These are phyloP conservation scores for Chelonia mydas DNA, from an alignment of 2,797 vertebrate genomes.

Conservation along the genomic window DNA sequence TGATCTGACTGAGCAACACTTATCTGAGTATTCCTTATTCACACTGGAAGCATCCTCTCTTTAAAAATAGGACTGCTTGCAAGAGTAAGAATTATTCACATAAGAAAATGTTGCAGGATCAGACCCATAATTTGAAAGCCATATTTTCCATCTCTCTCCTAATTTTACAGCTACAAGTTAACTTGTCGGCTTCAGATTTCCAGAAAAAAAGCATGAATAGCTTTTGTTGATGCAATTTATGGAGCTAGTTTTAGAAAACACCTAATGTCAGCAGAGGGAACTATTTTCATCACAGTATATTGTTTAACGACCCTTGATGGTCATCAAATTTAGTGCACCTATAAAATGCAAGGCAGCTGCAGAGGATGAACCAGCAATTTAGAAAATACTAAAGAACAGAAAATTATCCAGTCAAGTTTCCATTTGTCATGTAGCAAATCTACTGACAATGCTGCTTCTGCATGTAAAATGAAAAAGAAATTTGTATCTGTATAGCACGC, in stretches of 20 bases:
- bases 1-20: background rate
- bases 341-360: conserved; percentile 77
- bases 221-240: conserved; percentile 76
- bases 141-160: background rate
- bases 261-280: conserved; percentile 78
- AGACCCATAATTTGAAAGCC: background rate
- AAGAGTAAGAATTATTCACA: background rate
- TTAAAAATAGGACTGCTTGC: background rate
- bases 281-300: conserved; percentile 79
- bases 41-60: background rate
- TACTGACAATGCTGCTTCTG: background rate
- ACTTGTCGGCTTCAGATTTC: conserved; percentile 32
- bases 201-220: conserved; percentile 18
- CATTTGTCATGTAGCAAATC: background rate
- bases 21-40: background rate
- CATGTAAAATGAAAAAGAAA: background rate
- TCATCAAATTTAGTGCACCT: conserved; percentile 79
- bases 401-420: conserved; percentile 44
- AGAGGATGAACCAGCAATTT: conserved; percentile 76
- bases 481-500: background rate
- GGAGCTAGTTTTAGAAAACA: conserved; percentile 70
- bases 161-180: background rate
- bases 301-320: conserved; percentile 79
- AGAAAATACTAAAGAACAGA: conserved; percentile 73
- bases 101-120: background rate